phyloP scores from a whole-genome alignment of 2,888 invertebrate genomes.

The Acronicta aceris region DNA sequence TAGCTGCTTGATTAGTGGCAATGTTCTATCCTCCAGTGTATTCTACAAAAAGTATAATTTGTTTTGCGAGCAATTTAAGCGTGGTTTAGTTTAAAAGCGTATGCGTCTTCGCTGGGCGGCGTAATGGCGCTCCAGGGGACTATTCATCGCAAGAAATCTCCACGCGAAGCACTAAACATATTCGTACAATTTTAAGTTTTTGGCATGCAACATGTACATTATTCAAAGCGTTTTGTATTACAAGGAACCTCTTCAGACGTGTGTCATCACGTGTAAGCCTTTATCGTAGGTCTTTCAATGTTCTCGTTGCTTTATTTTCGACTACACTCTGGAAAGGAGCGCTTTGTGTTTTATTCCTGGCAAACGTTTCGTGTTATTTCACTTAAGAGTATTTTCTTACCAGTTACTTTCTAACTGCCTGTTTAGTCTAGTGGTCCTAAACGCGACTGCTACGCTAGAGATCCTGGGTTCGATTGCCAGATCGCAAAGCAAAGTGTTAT shows the following conservation, averaged over 20 bases:
- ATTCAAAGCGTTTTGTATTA: constrained; percentile 73
- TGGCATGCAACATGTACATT: constrained; percentile 72
- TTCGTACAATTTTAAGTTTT: constrained; percentile 77
- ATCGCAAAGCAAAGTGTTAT: too few relatives aligned
- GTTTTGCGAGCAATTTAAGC: constrained; percentile 70
- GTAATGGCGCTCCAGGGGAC: constrained; percentile 74
- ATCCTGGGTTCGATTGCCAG: too few relatives aligned
- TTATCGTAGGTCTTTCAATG: constrained; percentile 62
- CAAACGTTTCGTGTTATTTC: constrained; percentile 17
- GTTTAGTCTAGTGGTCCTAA: too few relatives aligned
- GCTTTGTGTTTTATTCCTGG: constrained; percentile 34
- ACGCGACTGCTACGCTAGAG: too few relatives aligned
- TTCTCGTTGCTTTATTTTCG: constrained; percentile 50
- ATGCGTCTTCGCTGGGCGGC: constrained; percentile 65
- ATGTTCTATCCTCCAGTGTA: constrained; percentile 38
- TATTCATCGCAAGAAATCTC: constrained; percentile 62
- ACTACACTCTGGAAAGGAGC: constrained; percentile 39
- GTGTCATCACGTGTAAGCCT: constrained; percentile 59
- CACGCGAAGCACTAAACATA: constrained; percentile 67
- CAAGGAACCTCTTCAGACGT: constrained; percentile 60
- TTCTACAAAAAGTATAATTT: constrained; percentile 64
- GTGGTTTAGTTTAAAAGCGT: constrained; percentile 79
- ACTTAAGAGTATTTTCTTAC: constrained; percentile 11
- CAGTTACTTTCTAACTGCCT: constrained; percentile 2
- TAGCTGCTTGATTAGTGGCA: constrained; percentile 44